Evolutionary conservation across 2,113 vertebrate genomes (phyloP), one percentile per base, ranked within the genome.

Genomic region (Brachyhypopomus gauderio): DNA sequence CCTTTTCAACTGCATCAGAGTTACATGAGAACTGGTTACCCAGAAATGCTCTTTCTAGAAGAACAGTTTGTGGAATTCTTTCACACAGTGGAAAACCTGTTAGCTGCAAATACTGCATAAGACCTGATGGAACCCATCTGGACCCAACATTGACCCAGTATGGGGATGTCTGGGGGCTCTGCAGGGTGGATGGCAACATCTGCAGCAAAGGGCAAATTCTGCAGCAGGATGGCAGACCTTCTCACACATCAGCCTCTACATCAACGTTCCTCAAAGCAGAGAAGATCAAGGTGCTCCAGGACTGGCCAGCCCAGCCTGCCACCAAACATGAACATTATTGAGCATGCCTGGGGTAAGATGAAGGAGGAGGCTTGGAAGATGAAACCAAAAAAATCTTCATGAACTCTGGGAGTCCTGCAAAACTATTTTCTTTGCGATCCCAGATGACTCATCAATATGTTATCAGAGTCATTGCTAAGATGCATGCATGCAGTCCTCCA

Each of bases 401-500:
- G 30, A 30, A 30, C 30, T 30, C 30, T 30, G 30, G 30, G 30
- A 30, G 30, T 30, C 30, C 30, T 30, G 30, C 30, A 30, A 30
- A 30, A 30, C 30, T 30, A 3, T 3, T 30, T 30, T 30, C 30
- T 30, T 30, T 30, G 30, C 3, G 2, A 30, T 30, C 30, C 30
- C 30, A 30, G 1, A 2, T 30, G 23, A 64, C 69, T 72, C n/a
- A 72, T 48, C n/a, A 72, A 45, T 45, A 72, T 45, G 38, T 72
- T 72, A 72, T 72, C 45, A 48, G 69, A 72, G 69, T 72, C 69
- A 72, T 72, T 72, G 69, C 36, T 17, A 45, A 72, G 36, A 41
- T 11, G 36, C n/a, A 72, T 72, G 69, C 38, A 72, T 72, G 69
- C 69, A 72, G 38, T 72, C 38, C 36, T 45, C 34, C 19, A 72